phyloP scores from a whole-genome alignment of 2,113 vertebrate genomes.

The Rhea americana region DNA sequence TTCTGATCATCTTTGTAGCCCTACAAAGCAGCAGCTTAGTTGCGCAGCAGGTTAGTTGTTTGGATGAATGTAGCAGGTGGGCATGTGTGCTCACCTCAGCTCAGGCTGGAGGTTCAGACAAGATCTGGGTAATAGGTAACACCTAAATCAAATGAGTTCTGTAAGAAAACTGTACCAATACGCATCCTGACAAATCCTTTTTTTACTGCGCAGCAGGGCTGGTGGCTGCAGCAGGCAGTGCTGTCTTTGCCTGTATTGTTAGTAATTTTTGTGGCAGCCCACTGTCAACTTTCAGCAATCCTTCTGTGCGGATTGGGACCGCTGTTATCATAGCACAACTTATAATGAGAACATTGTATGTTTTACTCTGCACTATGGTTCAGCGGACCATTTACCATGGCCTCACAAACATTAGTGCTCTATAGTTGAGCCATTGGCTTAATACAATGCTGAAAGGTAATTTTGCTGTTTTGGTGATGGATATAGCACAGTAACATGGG shows the following conservation, averaged over 20 bases:
- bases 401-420: neutral
- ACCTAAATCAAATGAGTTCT: accelerated
- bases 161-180: neutral
- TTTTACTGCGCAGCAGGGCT: neutral
- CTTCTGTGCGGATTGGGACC: neutral
- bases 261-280: neutral
- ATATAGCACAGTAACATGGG: neutral
- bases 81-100: accelerated
- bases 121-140: no score
- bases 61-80: neutral
- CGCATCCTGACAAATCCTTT: accelerated
- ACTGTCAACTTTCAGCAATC: neutral
- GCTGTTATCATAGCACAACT: accelerated
- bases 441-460: neutral
- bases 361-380: neutral
- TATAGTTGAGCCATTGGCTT: neutral
- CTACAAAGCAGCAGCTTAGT: no score
- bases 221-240: neutral
- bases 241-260: neutral
- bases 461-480: neutral
- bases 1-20: no score
- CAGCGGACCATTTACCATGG: neutral
- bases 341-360: neutral
- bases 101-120: neutral
- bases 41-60: neutral